Evolutionary conservation across 2,888 invertebrate genomes (phyloP).

Genomic region (Lasioglossum villosulum): DNA sequence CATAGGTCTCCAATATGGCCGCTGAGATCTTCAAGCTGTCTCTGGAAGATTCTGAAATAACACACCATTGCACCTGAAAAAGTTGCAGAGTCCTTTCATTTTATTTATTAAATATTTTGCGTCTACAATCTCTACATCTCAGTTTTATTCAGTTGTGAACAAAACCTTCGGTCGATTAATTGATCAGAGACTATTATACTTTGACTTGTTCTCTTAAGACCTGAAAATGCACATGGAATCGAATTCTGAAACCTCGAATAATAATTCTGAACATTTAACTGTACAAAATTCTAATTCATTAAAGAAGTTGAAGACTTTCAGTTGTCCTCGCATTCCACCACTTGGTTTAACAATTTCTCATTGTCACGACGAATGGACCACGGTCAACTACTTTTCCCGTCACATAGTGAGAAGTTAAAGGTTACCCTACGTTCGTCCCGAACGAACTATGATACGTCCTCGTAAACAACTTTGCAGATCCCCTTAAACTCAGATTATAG

Average conservation of each 20-base stretch:
- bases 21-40: background rate
- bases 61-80: background rate
- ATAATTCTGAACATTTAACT: background rate
- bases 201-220: no score
- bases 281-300: background rate
- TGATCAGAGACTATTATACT: no score
- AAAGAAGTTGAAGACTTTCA: background rate
- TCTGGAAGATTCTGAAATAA: background rate
- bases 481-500: conserved; percentile 33
- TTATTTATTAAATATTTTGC: no score
- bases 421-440: no score
- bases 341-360: background rate
- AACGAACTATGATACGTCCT: background rate
- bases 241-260: background rate
- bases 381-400: background rate
- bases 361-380: background rate
- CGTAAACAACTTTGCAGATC: conserved; percentile 23
- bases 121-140: background rate
- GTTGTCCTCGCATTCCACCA: background rate
- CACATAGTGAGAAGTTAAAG: background rate
- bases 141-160: background rate
- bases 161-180: no score
- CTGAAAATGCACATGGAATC: background rate
- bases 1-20: background rate
- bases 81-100: background rate